Base-by-base conservation (phyloP, 2,888 invertebrate genomes). In the Oeneis ivallda region DNA sequence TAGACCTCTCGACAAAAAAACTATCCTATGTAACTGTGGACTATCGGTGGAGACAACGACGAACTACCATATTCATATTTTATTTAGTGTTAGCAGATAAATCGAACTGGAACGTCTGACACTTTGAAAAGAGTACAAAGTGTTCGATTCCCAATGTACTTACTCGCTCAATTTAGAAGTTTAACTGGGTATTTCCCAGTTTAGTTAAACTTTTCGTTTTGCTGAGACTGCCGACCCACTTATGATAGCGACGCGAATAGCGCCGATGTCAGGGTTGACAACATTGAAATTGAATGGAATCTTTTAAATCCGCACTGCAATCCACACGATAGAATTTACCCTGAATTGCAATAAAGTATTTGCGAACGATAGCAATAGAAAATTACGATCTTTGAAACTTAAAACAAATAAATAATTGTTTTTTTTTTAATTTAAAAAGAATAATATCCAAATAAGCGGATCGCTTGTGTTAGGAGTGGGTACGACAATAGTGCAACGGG, bases 271-370 rank as follows among this genome's bases (percentile, higher is more conserved):
- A 72, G 75, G 72, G 73, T 76, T 75, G 73, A 76, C 78, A 80
- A 83, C 81, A 84, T 80, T 78, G 77, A 80, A 84, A 80, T 75
- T 75, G 74, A 81, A 82, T 79, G 59, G 75, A 76, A 81, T 81
- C 75, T 78, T 77, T 78, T 76, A 83, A 81, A 79, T 78, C 76
- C 74, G 74, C 63, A 67, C 70, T 71, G 74, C 72, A 74, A 71
- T 72, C 74, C 69, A 49, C 65, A 70, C 67, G 64, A 69, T 70
- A 69, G 70, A 65, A 71, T 69, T 69, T 64, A 72, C 59, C 71
- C 64, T 39, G 34, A 53, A 56, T 60, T 66, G 68, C 68, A 53
- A 68, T 66, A 63, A 61, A 45, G 63, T 58, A 63, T 61, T 41
- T 41, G 34, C 41, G 52, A 63, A 66, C 10, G 53, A 37, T 34